Evolutionary conservation across 2,113 vertebrate genomes (phyloP).

Genomic region (Zosterops japonicus): DNA sequence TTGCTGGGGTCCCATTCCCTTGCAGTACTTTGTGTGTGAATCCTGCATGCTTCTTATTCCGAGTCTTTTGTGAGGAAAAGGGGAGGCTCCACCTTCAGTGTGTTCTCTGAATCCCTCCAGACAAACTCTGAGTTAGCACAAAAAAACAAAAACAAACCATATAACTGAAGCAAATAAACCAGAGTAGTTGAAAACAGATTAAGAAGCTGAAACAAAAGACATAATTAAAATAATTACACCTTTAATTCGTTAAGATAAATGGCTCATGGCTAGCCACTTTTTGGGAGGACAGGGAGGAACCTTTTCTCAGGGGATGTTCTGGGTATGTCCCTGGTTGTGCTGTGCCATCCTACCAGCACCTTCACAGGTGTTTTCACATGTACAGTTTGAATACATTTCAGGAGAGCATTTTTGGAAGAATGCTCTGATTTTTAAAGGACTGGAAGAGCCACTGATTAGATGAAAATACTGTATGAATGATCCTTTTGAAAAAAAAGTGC

Average conservation of each 20-base stretch:
- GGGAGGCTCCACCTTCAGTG: background rate
- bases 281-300: background rate
- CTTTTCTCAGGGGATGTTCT: background rate
- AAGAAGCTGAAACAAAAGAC: background rate
- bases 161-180: background rate
- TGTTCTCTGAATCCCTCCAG: background rate
- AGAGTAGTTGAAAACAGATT: background rate
- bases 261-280: rapidly evolving
- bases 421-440: background rate
- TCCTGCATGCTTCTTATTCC: background rate
- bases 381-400: too few relatives aligned
- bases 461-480: background rate
- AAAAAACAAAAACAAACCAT: background rate
- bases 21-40: background rate
- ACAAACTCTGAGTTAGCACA: background rate
- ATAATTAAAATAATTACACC: background rate
- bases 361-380: background rate
- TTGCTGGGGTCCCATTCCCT: background rate
- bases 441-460: background rate
- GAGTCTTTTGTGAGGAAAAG: background rate
- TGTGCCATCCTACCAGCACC: rapidly evolving
- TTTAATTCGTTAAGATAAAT: background rate
- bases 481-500: background rate
- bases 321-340: background rate
- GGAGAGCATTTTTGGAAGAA: background rate